Percentiles rank a stretch among this genome's conserved stretches.
Evolutionary conservation across 2,888 invertebrate species (phyloP).

Genomic region (Sphinx pinastri): DNA sequence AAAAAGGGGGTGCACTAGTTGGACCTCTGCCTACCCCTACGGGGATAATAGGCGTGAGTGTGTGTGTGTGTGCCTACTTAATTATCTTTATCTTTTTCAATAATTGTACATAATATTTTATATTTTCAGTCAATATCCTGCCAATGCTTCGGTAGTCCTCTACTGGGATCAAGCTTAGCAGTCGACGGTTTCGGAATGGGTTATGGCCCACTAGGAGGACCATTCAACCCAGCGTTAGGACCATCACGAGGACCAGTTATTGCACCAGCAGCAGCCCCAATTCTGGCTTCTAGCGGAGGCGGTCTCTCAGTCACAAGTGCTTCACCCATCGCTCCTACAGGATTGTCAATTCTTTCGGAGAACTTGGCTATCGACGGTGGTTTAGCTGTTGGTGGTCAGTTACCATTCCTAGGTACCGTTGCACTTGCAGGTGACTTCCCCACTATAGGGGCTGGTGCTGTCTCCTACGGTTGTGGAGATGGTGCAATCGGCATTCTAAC

Average conservation of each 20-base stretch:
- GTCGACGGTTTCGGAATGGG: not conserved
- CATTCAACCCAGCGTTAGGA: conserved; percentile 9
- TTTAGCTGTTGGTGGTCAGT: conserved; percentile 29
- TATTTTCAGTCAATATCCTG: conserved; percentile 23
- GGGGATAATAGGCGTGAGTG: no score
- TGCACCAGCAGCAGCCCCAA: conserved; percentile 5
- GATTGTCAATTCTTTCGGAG: conserved; percentile 29
- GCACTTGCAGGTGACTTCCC: conserved; percentile 27
- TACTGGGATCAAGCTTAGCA: not conserved
- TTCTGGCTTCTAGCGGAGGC: conserved; percentile 36
- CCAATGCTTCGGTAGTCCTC: conserved; percentile 10
- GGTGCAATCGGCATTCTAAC: conserved; percentile 12
- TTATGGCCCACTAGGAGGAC: conserved; percentile 16
- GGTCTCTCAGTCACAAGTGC: conserved; percentile 41
- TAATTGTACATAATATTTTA: not conserved
- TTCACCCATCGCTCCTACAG: conserved; percentile 42
- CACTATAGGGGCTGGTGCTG: conserved; percentile 19
- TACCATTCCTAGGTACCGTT: conserved; percentile 31
- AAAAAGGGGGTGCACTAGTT: no score
- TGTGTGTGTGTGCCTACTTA: no score
- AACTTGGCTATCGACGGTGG: conserved; percentile 29
- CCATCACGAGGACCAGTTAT: conserved; percentile 13
- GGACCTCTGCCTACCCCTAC: no score
- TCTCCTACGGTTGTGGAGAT: conserved; percentile 23
- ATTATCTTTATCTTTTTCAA: no score